phyloP scores from a whole-genome alignment of 2,888 invertebrate species.

The Unio delphinus region DNA sequence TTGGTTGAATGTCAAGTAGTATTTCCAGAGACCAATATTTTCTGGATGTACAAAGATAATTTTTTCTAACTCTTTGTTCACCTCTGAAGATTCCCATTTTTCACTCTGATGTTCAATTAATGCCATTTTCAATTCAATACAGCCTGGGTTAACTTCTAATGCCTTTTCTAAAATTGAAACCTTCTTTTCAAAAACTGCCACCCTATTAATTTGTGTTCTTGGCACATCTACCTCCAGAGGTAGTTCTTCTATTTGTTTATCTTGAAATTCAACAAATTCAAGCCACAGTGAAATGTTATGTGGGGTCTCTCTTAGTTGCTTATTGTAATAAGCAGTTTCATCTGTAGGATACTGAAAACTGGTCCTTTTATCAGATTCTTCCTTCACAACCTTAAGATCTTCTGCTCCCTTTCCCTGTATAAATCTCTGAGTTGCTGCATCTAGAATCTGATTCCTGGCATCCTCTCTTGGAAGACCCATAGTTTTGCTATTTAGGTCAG shows the following conservation, averaged over 20 bases:
- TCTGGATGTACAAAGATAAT: conserved; percentile 70
- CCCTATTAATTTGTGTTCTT: conserved; percentile 5
- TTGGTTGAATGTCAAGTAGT: conserved; percentile 68
- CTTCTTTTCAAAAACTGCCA: conserved; percentile 68
- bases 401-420: conserved; percentile 51
- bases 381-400: conserved; percentile 2
- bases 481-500: background rate
- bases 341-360: conserved; percentile 15
- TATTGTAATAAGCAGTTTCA: conserved; percentile 62
- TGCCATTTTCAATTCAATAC: conserved; percentile 65
- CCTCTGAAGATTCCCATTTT: conserved; percentile 61
- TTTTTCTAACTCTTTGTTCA: conserved; percentile 70
- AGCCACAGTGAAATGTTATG: conserved; percentile 69
- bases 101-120: conserved; percentile 66
- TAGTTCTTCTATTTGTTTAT: conserved; percentile 32
- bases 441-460: conserved; percentile 43
- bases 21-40: conserved; percentile 68
- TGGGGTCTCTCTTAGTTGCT: conserved; percentile 65
- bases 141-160: conserved; percentile 67
- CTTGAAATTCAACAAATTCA: conserved; percentile 72
- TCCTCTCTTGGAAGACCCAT: conserved; percentile 9
- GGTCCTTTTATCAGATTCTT: conserved; percentile 17
- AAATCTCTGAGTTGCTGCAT: conserved; percentile 58
- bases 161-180: conserved; percentile 71
- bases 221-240: background rate